phyloP scores from a whole-genome alignment of 2,797 vertebrate species.

The Premnoplex brunnescens region DNA sequence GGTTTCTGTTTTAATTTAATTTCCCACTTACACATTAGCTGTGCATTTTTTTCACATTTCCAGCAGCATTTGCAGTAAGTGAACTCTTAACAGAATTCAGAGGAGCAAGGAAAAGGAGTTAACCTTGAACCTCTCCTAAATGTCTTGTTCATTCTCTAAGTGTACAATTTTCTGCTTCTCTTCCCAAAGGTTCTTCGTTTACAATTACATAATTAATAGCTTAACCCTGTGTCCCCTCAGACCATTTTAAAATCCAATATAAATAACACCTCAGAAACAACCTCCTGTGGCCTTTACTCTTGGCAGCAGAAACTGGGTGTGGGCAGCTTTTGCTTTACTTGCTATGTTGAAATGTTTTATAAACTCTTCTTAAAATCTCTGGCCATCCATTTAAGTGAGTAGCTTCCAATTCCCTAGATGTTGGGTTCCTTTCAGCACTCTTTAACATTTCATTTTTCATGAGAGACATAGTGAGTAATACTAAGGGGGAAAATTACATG shows the following conservation, averaged over 20 bases:
- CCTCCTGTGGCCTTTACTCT: constrained; percentile 47
- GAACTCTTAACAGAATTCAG: constrained; percentile 26
- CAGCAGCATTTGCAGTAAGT: too few relatives aligned
- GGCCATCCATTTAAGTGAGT: neutral
- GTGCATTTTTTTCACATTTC: neutral
- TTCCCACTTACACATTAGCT: neutral
- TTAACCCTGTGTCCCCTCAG: constrained; percentile 56
- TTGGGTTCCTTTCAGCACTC: neutral
- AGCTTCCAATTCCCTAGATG: neutral
- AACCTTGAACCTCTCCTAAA: constrained; percentile 63
- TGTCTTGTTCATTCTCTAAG: constrained; percentile 40
- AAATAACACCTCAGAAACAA: constrained; percentile 55
- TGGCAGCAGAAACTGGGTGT: neutral
- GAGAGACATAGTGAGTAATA: neutral
- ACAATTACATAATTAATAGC: constrained; percentile 63
- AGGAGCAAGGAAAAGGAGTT: constrained; percentile 4
- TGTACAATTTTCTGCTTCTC: constrained; percentile 53
- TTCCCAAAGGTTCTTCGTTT: constrained; percentile 62
- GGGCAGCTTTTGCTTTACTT: neutral
- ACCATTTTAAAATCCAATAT: constrained; percentile 63
- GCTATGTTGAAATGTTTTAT: neutral
- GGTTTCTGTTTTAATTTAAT: neutral
- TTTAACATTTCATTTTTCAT: neutral
- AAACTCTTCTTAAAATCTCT: constrained; percentile 3
- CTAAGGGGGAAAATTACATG: neutral